Conservation (phyloP, 2,113 vertebrate genomes). For the Pelusios castaneus region DNA sequence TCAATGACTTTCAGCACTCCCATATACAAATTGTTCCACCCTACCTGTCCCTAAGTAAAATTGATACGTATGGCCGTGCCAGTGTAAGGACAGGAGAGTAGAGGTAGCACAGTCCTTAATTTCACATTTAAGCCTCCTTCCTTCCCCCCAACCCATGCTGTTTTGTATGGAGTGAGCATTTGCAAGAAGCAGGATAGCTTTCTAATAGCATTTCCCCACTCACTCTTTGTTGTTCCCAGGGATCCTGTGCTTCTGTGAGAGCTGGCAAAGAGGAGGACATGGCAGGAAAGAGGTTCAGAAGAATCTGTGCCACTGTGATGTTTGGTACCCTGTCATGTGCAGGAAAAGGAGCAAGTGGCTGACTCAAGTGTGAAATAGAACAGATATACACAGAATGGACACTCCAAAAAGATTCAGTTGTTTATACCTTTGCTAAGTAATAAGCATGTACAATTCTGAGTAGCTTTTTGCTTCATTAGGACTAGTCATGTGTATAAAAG, state of each 20-base stretch:
- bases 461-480: background rate
- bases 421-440: background rate
- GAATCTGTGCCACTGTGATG: background rate
- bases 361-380: background rate
- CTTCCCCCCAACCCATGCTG: background rate
- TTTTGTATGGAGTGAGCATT: background rate
- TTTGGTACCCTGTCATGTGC: background rate
- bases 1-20: background rate
- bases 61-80: background rate
- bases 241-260: background rate
- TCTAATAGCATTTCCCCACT: background rate
- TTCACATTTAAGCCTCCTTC: background rate
- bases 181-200: background rate
- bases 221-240: background rate
- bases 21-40: constrained; percentile 2
- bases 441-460: background rate
- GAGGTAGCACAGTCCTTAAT: background rate
- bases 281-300: background rate
- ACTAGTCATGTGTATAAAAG: background rate
- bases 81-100: background rate
- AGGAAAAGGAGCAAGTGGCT: background rate
- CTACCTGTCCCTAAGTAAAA: constrained; percentile 7
- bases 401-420: background rate
- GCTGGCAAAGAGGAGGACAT: background rate
- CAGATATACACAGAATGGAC: background rate